These are phyloP conservation scores for Tricholaema leucomelas DNA, from an alignment of 2,113 vertebrate genomes.

Conservation along the genomic window DNA sequence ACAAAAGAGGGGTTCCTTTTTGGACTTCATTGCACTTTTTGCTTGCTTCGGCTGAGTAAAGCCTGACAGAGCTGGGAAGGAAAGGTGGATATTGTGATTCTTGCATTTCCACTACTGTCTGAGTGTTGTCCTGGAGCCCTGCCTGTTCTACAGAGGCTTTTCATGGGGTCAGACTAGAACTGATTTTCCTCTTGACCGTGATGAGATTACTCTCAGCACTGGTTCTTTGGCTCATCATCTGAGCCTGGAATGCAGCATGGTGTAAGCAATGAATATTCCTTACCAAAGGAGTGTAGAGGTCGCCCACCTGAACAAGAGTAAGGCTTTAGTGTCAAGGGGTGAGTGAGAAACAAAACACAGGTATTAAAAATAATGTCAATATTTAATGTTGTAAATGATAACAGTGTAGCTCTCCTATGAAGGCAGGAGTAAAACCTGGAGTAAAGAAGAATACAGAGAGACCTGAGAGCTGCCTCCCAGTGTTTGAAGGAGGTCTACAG, in stretches of 20 bases:
- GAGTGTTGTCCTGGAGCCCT: not conserved
- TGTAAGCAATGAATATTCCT: not conserved
- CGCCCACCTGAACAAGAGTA: not conserved
- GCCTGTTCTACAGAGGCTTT: not conserved
- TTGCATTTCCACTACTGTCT: not conserved
- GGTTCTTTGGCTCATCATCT: not conserved
- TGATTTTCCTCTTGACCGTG: not conserved
- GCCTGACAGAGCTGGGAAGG: not conserved
- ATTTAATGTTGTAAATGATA: not conserved
- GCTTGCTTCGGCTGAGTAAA: not conserved
- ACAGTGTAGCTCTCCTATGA: no score
- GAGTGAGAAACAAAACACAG: not conserved
- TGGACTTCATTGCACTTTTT: not conserved
- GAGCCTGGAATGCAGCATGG: not conserved
- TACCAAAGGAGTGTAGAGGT: not conserved
- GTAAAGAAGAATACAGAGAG: no score
- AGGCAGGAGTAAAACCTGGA: no score
- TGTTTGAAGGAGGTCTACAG: no score
- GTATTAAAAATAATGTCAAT: not conserved
- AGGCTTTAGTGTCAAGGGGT: not conserved
- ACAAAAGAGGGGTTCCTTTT: not conserved
- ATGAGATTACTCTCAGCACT: not conserved
- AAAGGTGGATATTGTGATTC: not conserved
- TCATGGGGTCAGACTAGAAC: not conserved
- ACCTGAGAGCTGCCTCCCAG: no score